Percentiles rank a stretch among this genome's conserved stretches.
Conservation (phyloP, 2,888 invertebrate genomes). For the Lobophora halterata region DNA sequence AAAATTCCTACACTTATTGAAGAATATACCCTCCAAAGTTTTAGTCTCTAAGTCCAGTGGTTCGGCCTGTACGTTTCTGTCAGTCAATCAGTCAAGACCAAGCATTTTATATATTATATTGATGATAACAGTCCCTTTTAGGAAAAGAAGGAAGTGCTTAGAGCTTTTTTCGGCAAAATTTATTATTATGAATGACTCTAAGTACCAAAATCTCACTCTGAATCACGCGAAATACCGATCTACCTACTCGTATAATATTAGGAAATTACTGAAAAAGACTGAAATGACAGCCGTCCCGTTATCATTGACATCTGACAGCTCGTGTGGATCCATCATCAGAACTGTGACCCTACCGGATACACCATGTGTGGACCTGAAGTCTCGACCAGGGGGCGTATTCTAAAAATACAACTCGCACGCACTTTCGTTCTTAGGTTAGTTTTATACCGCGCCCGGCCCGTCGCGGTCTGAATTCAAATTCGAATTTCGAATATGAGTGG, state of each 20-base stretch:
- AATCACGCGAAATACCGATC: constrained; percentile 14
- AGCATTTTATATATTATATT: too few relatives aligned
- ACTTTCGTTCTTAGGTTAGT: constrained; percentile 53
- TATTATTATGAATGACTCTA: too few relatives aligned
- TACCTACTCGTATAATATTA: constrained; percentile 2
- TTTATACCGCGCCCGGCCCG: constrained; percentile 51
- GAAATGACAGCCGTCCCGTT: constrained; percentile 20
- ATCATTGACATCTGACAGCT: constrained; percentile 25
- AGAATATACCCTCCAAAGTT: too few relatives aligned
- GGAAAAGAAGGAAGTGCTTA: too few relatives aligned
- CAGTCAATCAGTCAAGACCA: too few relatives aligned
- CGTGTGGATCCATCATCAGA: constrained; percentile 35
- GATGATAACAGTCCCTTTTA: too few relatives aligned
- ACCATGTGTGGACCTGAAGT: constrained; percentile 44
- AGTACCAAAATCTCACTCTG: background rate
- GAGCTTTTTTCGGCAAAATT: too few relatives aligned
- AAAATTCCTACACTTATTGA: too few relatives aligned
- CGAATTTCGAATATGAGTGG: constrained; percentile 30
- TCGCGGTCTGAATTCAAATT: constrained; percentile 39
- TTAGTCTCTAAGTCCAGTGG: too few relatives aligned
- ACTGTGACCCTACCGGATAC: constrained; percentile 61
- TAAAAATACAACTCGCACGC: constrained; percentile 68
- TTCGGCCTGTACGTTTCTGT: too few relatives aligned
- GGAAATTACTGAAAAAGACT: constrained; percentile 27
- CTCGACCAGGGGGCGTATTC: constrained; percentile 74